A percentile compares a stretch with the other conserved stretches of the same genome.
phyloP scores from a whole-genome alignment of 2,113 vertebrate genomes.

The Anas platyrhynchos region DNA sequence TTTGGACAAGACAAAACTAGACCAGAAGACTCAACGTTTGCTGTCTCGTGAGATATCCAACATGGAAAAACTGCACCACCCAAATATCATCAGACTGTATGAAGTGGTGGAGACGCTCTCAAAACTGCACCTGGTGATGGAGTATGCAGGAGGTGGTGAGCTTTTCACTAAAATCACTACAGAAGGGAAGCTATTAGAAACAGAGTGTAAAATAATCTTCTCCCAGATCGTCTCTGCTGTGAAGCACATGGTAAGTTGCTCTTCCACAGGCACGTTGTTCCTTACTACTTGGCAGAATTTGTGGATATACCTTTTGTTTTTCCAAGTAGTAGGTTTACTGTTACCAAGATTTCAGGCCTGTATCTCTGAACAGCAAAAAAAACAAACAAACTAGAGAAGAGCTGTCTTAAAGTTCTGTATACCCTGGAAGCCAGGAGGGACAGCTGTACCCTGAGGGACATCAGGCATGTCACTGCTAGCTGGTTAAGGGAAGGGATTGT shows the following conservation, averaged over 20 bases:
- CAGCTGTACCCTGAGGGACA: no score
- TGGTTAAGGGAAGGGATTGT: no score
- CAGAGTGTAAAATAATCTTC: constrained; percentile 90
- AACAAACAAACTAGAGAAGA: not conserved
- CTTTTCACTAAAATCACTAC: constrained; percentile 94
- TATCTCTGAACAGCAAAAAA: not conserved
- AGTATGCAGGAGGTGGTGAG: constrained; percentile 93
- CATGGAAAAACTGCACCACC: constrained; percentile 97
- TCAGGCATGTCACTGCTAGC: no score
- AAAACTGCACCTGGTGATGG: constrained; percentile 94
- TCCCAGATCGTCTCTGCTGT: constrained; percentile 96
- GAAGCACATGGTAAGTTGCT: constrained; percentile 92
- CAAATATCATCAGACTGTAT: constrained; percentile 95
- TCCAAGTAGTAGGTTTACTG: not conserved
- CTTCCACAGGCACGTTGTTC: not conserved
- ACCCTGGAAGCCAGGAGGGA: no score
- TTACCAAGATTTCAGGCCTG: not conserved
- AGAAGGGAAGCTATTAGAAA: constrained; percentile 91
- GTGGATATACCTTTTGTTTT: not conserved
- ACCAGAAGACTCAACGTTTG: constrained; percentile 93
- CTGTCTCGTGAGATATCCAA: constrained; percentile 95
- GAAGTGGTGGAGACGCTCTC: constrained; percentile 98
- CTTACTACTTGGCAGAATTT: not conserved
- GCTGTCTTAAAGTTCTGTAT: not conserved
- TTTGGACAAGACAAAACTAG: constrained; percentile 96